Conservation (phyloP, 2,888 invertebrate species). For the Thereva nobilitata region DNA sequence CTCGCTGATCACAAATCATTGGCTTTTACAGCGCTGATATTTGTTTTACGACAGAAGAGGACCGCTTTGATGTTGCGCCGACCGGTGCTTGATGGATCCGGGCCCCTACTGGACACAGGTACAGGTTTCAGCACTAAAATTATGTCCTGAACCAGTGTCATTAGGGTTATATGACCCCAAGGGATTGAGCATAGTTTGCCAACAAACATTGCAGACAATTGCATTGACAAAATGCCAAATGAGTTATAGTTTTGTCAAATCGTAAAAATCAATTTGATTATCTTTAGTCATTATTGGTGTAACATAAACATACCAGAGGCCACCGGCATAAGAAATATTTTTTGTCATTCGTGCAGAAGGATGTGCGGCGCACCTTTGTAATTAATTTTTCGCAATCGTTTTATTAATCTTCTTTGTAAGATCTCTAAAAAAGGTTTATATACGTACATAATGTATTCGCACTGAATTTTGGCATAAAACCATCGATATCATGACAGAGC, state of each 20-base stretch:
- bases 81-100: conserved; percentile 22
- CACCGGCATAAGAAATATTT: too few species aligned
- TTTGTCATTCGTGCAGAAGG: too few species aligned
- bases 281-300: too few species aligned
- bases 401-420: too few species aligned
- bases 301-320: too few species aligned
- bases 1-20: conserved; percentile 46
- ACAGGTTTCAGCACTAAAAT: not conserved
- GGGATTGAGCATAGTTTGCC: conserved; percentile 24
- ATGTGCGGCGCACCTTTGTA: too few species aligned
- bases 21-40: conserved; percentile 46
- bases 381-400: too few species aligned
- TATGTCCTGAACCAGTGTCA: conserved; percentile 18
- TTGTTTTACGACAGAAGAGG: conserved; percentile 46
- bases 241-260: conserved; percentile 27
- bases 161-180: conserved; percentile 20
- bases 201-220: conserved; percentile 22
- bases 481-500: too few species aligned
- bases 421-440: too few species aligned
- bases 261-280: conserved; percentile 16
- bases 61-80: conserved; percentile 27
- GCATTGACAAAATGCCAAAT: conserved; percentile 27
- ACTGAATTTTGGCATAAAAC: too few species aligned
- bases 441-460: too few species aligned
- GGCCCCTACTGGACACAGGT: conserved; percentile 10